Percentiles rank a stretch among this genome's conserved stretches.
Conservation (phyloP, 1,140 invertebrate genomes). For the Hypsibius dujardini region DNA sequence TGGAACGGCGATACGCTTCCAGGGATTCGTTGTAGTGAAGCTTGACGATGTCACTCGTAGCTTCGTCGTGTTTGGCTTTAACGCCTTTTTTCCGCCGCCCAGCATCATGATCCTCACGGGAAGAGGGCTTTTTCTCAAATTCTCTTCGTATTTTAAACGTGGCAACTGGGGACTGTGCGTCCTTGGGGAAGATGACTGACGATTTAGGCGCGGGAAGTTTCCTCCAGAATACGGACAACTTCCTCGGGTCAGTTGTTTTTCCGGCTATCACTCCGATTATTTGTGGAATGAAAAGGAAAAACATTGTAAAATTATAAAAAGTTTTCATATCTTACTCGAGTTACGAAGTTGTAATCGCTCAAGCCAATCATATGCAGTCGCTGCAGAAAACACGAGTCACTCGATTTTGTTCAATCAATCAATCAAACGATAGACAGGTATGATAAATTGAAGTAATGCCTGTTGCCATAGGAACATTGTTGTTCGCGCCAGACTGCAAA, state of each 20-base stretch:
- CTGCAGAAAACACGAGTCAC: not conserved
- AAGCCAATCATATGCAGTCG: not conserved
- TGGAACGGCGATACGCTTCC: not conserved
- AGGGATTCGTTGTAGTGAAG: conserved; percentile 5
- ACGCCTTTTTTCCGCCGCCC: too few species aligned
- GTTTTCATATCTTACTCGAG: too few species aligned
- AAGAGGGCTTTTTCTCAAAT: not conserved
- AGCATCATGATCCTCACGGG: too few species aligned
- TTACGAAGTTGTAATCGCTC: not conserved
- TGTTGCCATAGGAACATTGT: not conserved
- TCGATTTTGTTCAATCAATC: not conserved
- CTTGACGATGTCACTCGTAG: not conserved
- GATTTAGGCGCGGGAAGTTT: too few species aligned
- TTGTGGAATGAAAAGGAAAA: not conserved
- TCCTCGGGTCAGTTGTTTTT: not conserved
- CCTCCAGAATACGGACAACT: too few species aligned
- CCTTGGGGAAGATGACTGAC: too few species aligned
- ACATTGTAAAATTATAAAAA: not conserved
- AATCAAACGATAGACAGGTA: not conserved
- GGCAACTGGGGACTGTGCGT: too few species aligned
- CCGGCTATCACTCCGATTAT: not conserved
- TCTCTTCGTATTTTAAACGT: too few species aligned
- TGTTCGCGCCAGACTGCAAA: not conserved
- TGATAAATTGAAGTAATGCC: not conserved
- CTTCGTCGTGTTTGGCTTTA: not conserved